phyloP scores from a whole-genome alignment of 1,140 invertebrate species.

The Drosophila tsacasi region DNA sequence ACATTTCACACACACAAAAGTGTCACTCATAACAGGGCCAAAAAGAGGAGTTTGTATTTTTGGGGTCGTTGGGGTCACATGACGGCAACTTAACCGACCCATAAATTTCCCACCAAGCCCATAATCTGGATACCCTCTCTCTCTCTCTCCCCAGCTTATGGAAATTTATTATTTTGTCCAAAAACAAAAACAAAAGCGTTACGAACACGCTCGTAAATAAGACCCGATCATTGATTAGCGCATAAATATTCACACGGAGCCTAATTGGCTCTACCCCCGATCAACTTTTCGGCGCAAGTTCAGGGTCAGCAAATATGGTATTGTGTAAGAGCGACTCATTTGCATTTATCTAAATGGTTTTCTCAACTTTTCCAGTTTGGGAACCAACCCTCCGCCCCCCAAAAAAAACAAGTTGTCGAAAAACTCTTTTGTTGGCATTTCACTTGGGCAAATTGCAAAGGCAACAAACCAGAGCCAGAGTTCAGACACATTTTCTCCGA shows the following conservation, averaged over 20 bases:
- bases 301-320: conserved; percentile 52
- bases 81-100: conserved; percentile 7
- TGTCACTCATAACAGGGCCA: conserved; percentile 39
- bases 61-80: conserved; percentile 23
- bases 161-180: conserved; percentile 33
- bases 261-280: conserved; percentile 35
- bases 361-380: conserved; percentile 17
- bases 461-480: conserved; percentile 19
- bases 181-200: conserved; percentile 26
- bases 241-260: conserved; percentile 67
- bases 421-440: conserved; percentile 63
- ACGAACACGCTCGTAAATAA: conserved; percentile 47
- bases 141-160: conserved; percentile 18
- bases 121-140: conserved; percentile 13
- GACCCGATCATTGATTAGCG: conserved; percentile 63
- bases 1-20: conserved; percentile 33
- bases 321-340: conserved; percentile 37
- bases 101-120: conserved; percentile 41
- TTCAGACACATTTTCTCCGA: conserved; percentile 21
- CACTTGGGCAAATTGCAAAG: conserved; percentile 53
- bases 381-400: too few relatives aligned
- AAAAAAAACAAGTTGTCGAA: conserved; percentile 39
- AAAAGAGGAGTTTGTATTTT: conserved; percentile 6
- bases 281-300: conserved; percentile 52
- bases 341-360: conserved; percentile 38